phyloP scores from a whole-genome alignment of 2,113 vertebrate species.

The Saguinus imperator region DNA sequence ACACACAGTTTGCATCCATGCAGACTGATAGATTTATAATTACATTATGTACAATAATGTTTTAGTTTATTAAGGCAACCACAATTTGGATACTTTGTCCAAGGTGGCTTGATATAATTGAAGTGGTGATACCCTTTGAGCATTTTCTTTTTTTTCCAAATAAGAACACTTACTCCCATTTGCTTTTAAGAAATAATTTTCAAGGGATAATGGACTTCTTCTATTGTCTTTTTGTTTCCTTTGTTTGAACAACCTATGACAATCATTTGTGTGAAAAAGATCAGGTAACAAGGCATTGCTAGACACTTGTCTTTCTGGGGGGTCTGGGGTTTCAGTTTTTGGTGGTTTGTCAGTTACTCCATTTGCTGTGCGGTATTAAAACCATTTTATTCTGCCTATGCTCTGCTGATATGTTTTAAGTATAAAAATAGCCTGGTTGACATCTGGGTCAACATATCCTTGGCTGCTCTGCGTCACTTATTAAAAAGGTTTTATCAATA shows the following conservation, averaged over 20 bases:
- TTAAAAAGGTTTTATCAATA: slow-evolving; percentile 67
- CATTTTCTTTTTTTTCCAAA: slow-evolving; percentile 79
- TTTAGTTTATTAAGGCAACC: slow-evolving; percentile 91
- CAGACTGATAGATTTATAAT: slow-evolving; percentile 91
- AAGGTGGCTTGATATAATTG: slow-evolving; percentile 87
- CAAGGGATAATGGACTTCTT: slow-evolving; percentile 79
- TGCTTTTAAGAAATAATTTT: slow-evolving; percentile 82
- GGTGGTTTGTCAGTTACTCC: slow-evolving; percentile 68
- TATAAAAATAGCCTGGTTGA: slow-evolving; percentile 81
- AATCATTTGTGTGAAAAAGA: slow-evolving; percentile 72
- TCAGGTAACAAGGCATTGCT: slow-evolving; percentile 80
- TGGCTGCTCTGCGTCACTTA: slow-evolving; percentile 74
- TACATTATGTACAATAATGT: slow-evolving; percentile 95
- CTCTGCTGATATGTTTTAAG: slow-evolving; percentile 70
- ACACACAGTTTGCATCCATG: slow-evolving; percentile 92
- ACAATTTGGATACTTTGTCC: slow-evolving; percentile 93
- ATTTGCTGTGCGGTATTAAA: slow-evolving; percentile 70
- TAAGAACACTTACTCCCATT: slow-evolving; percentile 90
- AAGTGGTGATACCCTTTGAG: slow-evolving; percentile 86
- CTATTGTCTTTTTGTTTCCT: slow-evolving; percentile 62
- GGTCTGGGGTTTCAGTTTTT: slow-evolving; percentile 66
- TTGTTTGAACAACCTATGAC: slow-evolving; percentile 74
- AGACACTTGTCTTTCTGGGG: slow-evolving; percentile 66
- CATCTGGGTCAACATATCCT: slow-evolving; percentile 70
- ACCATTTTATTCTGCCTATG: slow-evolving; percentile 76